These are phyloP conservation scores for Daboia siamensis DNA, from an alignment of 2,113 vertebrate species.

Conservation along the genomic window DNA sequence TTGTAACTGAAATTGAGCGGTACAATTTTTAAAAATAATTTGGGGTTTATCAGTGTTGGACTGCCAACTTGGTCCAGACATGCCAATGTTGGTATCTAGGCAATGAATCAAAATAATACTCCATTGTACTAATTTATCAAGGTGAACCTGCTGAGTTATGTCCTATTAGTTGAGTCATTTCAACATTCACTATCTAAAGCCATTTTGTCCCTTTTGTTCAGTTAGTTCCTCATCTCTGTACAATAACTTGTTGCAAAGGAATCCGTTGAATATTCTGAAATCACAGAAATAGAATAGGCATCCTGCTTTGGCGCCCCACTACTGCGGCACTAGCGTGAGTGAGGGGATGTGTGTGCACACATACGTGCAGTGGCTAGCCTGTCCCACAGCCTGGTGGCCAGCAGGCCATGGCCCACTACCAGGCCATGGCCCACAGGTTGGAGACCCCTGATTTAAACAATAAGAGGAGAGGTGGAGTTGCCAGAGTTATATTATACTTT, in stretches of 20 bases:
- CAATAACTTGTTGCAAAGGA: background rate
- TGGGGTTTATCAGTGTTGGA: background rate
- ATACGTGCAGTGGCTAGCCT: no score
- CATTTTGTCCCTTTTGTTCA: background rate
- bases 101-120: background rate
- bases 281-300: background rate
- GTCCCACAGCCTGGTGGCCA: no score
- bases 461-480: background rate
- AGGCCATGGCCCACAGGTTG: no score
- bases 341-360: no score
- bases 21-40: background rate
- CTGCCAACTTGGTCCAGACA: background rate
- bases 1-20: background rate
- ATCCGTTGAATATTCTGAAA: background rate
- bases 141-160: background rate
- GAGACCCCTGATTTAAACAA: background rate
- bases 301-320: no score
- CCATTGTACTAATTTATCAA: background rate
- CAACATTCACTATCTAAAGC: background rate
- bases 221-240: background rate
- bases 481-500: background rate
- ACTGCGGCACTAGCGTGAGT: no score
- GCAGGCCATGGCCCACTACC: no score
- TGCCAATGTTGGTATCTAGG: background rate
- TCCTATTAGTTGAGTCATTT: background rate